Percentiles rank a stretch among this genome's conserved stretches.
These are phyloP conservation scores for Craniophora ligustri DNA, from an alignment of 2,888 invertebrate genomes.

Conservation along the genomic window DNA sequence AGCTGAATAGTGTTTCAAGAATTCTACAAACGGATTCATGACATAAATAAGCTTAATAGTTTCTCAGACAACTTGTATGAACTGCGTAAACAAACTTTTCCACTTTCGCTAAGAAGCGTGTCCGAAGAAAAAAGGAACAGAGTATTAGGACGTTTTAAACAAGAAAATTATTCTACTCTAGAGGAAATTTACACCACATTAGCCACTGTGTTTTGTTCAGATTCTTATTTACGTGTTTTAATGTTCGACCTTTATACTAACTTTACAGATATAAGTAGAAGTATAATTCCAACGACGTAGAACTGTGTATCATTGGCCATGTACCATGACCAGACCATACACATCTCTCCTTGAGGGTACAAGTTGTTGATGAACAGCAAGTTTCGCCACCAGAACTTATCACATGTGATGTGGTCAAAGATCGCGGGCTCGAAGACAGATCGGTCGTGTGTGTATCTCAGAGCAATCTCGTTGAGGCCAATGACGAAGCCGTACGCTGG, in stretches of 20 bases:
- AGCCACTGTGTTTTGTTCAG: background rate
- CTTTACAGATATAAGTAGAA: conserved; percentile 91
- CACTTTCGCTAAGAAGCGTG: conserved; percentile 14
- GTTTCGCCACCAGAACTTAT: conserved; percentile 95
- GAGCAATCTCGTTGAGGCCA: conserved; percentile 91
- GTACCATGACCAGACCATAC: conserved; percentile 95
- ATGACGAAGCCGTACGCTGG: conserved; percentile 95
- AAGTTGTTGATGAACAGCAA: conserved; percentile 94
- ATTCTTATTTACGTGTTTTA: background rate
- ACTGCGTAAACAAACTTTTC: conserved; percentile 41
- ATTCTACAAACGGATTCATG: conserved; percentile 41
- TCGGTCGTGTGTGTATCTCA: conserved; percentile 91
- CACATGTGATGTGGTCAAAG: conserved; percentile 92
- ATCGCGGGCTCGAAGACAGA: conserved; percentile 93
- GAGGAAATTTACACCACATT: conserved; percentile 8
- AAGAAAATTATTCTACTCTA: conserved; percentile 5
- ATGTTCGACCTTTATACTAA: conserved; percentile 71
- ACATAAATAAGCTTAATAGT: conserved; percentile 46
- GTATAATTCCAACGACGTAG: conserved; percentile 91
- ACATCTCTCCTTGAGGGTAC: conserved; percentile 92
- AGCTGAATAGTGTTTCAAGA: conserved; percentile 21
- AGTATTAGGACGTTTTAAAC: conserved; percentile 14
- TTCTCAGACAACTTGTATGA: conserved; percentile 29
- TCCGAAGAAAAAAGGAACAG: conserved; percentile 2
- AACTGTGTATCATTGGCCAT: conserved; percentile 95